A percentile compares a stretch with the other conserved stretches of the same genome.
These are phyloP conservation scores for Ramazzottius varieornatus DNA, from an alignment of 2,888 invertebrate genomes.

Conservation along the genomic window DNA sequence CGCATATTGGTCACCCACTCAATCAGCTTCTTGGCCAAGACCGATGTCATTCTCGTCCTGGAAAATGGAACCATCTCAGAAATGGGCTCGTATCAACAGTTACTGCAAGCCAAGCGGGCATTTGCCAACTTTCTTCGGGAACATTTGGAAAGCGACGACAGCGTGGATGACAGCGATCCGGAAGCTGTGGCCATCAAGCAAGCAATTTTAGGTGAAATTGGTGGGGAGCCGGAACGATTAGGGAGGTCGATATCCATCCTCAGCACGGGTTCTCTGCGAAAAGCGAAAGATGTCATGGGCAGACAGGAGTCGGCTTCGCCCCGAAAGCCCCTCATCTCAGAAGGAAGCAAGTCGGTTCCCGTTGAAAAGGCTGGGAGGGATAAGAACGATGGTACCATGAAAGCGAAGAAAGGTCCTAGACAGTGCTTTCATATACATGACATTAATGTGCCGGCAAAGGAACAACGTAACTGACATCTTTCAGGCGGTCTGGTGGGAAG, in stretches of 20 bases:
- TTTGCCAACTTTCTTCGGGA: slow-evolving; percentile 20
- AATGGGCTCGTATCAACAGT: slow-evolving; percentile 18
- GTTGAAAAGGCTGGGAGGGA: background rate
- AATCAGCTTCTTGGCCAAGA: slow-evolving; percentile 19
- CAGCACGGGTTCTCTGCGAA: background rate
- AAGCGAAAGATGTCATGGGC: background rate
- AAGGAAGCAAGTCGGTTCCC: no score
- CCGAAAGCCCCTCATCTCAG: background rate
- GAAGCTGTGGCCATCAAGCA: slow-evolving; percentile 5
- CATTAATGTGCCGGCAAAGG: no score
- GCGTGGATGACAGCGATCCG: slow-evolving; percentile 7
- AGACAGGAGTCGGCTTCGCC: background rate
- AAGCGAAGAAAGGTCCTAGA: no score
- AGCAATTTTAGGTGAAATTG: slow-evolving; percentile 64
- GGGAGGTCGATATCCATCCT: background rate
- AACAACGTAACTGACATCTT: no score
- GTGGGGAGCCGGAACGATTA: slow-evolving; percentile 26
- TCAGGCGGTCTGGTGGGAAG: background rate
- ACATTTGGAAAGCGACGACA: slow-evolving; percentile 20
- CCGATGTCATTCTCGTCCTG: slow-evolving; percentile 20
- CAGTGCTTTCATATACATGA: no score
- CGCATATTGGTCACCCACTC: slow-evolving; percentile 21
- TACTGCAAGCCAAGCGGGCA: slow-evolving; percentile 18
- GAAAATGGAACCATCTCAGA: slow-evolving; percentile 18
- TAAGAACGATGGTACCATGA: background rate